These are phyloP conservation scores for Eidolon dupreanum DNA, from an alignment of 2,797 vertebrate genomes.

Conservation along the genomic window DNA sequence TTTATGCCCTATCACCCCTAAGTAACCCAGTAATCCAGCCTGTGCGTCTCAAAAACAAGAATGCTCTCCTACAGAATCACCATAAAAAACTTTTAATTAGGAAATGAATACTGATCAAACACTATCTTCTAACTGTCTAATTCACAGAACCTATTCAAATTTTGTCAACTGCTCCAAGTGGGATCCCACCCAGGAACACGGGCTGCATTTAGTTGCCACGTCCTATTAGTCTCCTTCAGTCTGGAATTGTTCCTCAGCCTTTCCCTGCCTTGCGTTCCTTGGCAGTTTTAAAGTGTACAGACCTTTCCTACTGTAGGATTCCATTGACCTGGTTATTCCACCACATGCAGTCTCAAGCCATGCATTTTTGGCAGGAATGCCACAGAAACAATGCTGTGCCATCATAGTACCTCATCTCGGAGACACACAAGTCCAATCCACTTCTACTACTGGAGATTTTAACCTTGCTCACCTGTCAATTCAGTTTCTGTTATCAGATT, in stretches of 20 bases:
- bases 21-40: background rate
- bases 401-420: background rate
- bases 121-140: background rate
- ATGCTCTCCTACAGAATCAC: background rate
- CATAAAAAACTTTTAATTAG: background rate
- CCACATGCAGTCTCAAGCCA: background rate
- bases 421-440: background rate
- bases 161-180: background rate
- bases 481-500: background rate
- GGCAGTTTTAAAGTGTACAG: background rate
- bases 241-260: background rate
- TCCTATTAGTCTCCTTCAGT: background rate
- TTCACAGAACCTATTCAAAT: background rate
- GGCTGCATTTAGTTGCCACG: background rate
- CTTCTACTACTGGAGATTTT: background rate
- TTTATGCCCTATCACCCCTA: background rate
- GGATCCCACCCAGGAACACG: background rate
- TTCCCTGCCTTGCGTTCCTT: background rate
- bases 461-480: background rate
- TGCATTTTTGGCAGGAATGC: background rate
- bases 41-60: background rate
- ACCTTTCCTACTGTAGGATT: too few relatives aligned
- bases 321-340: background rate
- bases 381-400: background rate
- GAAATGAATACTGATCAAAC: background rate